Base-by-base conservation (phyloP, 2,797 vertebrate genomes). In the Eulemur coronatus region DNA sequence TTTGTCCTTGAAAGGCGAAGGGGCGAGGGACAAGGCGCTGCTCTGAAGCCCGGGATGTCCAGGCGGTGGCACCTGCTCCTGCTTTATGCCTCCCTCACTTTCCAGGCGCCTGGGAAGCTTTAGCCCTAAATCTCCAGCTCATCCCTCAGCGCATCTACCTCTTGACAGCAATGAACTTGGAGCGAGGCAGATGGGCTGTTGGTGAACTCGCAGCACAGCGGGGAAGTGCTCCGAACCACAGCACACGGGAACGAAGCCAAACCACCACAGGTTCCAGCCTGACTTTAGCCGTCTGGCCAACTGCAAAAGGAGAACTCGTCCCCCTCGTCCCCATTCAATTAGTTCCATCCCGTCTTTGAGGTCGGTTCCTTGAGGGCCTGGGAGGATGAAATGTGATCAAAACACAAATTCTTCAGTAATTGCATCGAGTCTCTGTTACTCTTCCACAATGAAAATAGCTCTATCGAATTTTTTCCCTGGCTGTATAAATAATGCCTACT, bases 401-500 rank as follows among this genome's bases (percentile, higher is more conserved):
- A 89, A 72, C 15, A 52, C 30, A n/a, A 43, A n/a, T 55, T 59
- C 84, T 75, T 30, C 38, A 76, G 8, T 55, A 46, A 55, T 81
- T 12, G 1, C 50, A 70, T 2, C 43, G 50, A 61, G 48, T 92
- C 52, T 50, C 73, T 41, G 52, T 95, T 33, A 70, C 52, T 88
- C 69, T 69, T 26, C 61, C 28, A 86, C 0, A 0, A 43, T 52
- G 73, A 93, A 93, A 95, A 87, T 52, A 55, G 28, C 69, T 70
- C 95, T 70, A 30, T 11, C 50, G 33, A 28, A 41, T 75, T 61
- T 89, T 85, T 18, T n/a, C 17, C 33, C n/a, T 7, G 5, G 61
- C 92, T 95, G 57, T 75, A 63, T 81, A 80, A 95, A 75, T 80
- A 94, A 92, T 28, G 75, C 4, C 20, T 85, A 69, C 38, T 89